Conservation (phyloP, 2,113 vertebrate species). For the Menura novaehollandiae region DNA sequence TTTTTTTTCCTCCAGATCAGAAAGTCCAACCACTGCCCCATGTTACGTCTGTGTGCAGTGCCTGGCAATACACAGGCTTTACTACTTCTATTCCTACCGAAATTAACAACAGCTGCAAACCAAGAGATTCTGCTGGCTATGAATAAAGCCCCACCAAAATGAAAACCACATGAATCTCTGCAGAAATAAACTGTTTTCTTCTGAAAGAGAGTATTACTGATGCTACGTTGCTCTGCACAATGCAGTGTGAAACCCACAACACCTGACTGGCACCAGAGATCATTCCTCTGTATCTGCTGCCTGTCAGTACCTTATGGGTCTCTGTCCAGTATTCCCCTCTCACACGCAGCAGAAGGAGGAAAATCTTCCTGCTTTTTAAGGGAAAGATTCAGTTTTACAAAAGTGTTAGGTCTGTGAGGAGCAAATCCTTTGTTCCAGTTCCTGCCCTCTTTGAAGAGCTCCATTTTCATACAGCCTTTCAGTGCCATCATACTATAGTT, state of each 20-base stretch:
- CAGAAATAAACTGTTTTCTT: neutral
- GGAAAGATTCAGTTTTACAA: neutral
- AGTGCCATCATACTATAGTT: neutral
- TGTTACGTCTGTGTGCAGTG: neutral
- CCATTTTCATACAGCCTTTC: neutral
- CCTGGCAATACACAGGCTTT: neutral
- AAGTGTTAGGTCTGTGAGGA: neutral
- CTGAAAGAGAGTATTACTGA: neutral
- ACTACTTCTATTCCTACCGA: neutral
- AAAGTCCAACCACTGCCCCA: neutral
- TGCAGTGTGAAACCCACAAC: neutral
- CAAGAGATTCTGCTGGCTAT: neutral
- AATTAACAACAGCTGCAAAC: neutral
- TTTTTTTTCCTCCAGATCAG: neutral
- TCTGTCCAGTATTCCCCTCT: neutral
- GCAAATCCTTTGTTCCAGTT: neutral
- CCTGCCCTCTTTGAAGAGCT: neutral
- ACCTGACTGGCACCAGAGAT: neutral
- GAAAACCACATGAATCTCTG: neutral
- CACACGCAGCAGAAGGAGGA: neutral
- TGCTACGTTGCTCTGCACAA: accelerated
- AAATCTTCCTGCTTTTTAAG: neutral
- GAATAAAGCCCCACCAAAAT: neutral
- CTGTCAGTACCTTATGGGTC: neutral
- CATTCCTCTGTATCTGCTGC: neutral